These are phyloP conservation scores for Homalodisca vitripennis DNA, from an alignment of 1,140 invertebrate genomes.

Conservation along the genomic window DNA sequence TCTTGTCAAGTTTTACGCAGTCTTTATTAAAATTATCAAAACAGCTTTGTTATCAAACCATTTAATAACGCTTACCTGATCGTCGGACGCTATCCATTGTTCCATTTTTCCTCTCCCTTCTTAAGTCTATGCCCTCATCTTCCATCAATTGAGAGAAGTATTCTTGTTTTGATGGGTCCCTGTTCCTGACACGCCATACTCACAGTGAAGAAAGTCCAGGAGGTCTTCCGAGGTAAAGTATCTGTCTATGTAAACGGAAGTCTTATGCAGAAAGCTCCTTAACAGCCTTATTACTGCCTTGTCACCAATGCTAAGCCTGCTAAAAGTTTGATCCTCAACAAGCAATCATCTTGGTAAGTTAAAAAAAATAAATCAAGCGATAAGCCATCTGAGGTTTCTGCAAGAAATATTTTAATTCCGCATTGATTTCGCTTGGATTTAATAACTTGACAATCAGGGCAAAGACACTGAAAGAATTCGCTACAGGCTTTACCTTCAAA, in stretches of 20 bases:
- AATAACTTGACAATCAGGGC: too few species aligned
- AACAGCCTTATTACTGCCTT: too few species aligned
- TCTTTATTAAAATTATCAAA: not conserved
- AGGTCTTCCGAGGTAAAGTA: not conserved
- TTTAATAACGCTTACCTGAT: not conserved
- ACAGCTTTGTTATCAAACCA: conserved; percentile 18
- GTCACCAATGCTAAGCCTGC: not conserved
- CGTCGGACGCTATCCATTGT: not conserved
- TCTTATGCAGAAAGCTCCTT: not conserved
- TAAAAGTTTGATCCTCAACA: not conserved
- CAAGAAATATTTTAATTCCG: too few species aligned
- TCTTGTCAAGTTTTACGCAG: not conserved
- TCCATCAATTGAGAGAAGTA: not conserved
- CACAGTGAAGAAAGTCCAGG: not conserved
- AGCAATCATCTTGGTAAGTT: too few species aligned
- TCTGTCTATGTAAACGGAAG: conserved; percentile 6
- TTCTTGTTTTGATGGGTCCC: not conserved
- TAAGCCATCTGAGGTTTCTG: too few species aligned
- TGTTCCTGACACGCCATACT: not conserved
- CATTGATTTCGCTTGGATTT: too few species aligned
- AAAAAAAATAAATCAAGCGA: too few species aligned
- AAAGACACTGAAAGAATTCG: too few species aligned
- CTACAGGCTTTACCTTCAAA: too few species aligned
- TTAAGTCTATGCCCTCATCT: not conserved
- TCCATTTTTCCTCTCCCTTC: conserved; percentile 11